Base-by-base conservation (phyloP, 64 coral and sea anemone species). In the Actinia tenebrosa region DNA sequence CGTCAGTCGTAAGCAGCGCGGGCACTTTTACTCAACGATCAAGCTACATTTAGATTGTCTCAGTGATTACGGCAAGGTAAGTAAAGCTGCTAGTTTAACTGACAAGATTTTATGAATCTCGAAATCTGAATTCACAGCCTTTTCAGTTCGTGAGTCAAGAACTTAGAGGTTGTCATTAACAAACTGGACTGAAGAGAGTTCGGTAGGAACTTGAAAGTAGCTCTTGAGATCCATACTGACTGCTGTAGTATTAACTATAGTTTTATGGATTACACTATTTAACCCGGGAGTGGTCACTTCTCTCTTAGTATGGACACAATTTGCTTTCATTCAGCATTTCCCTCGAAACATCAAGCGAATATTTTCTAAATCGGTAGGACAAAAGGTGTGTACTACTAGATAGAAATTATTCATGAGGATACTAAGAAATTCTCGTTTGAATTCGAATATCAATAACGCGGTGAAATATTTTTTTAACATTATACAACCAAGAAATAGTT, bases 361-460 rank as follows among this genome's bases (percentile, higher is more conserved):
- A 37, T 37, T 37, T 75, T 75, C 69, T 37, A 26, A 20, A 66
- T n/a, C 22, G n/a, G 23, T 66, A 1, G n/a, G 63, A 5, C 7
- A 4, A 10, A 30, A 75, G 69, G 69, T 75, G 69, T 75, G n/a
- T 75, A 27, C 25, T 14, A 9, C 23, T 42, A 14, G 19, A 30
- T 14, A 75, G 69, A 75, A 75, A 75, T 75, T 75, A 75, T 75
- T 75, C 13, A 75, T 75, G 69, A 75, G 13, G n/a, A 75, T 3
- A 42, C 25, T 75, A 26, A 75, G 69, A 75, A 75, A 75, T 75
- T 75, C 69, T 42, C 56, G 56, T 58, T 69, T 75, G 11, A 75
- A 75, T 75, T 43, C 42, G 69, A 75, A 75, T 75, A 30, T 42
- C 26, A 75, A 75, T 30, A 15, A 75, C 10, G 69, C 10, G 69